Base-by-base conservation (phyloP, 1,140 invertebrate species). In the Thaumetopoea pityocampa region DNA sequence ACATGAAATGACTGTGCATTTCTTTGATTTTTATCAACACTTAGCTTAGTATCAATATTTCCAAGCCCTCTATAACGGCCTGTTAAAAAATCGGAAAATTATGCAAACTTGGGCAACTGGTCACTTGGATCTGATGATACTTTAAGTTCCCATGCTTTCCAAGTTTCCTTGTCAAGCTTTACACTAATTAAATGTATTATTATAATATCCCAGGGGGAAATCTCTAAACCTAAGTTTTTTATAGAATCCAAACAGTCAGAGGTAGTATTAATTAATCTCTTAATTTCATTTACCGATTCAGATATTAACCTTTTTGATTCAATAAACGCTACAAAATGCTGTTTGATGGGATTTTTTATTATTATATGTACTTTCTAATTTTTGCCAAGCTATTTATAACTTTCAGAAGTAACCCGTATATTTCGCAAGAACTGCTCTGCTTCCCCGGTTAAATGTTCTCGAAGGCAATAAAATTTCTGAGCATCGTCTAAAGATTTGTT, bases 401-500 rank as follows among this genome's bases (percentile, higher is more conserved):
- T n/a, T n/a, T n/a, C n/a, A n/a, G n/a, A n/a, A n/a, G n/a, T n/a
- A 5, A 24, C n/a, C 4, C 11, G 8, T 8, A 24, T 24, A 8
- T 24, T 24, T 6, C 23, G 23, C 23, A 33, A 33, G 8, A 33
- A n/a, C 7, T 20, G 30, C 10, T 19, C 30, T 2, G 30, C 30
- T 7, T 20, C 30, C n/a, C 30, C 30, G 7, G 16, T 18, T 16
- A 33, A 20, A 10, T 20, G 9, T 4, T n/a, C 30, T 6, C 20
- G 11, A 5, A 33, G 20, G 20, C 20, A 33, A 33, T 7, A 33
- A 6, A 33, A 33, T 16, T 9, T 33, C 15, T 33, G 30, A 9
- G 30, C 30, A 16, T 33, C 30, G 12, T 33, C 17, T 2, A 33
- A 11, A 5, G 16, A 20, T n/a, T 18, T 11, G 20, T 33, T 19